Evolutionary conservation across 2,888 invertebrate genomes (phyloP).

Genomic region (Tachina fera): DNA sequence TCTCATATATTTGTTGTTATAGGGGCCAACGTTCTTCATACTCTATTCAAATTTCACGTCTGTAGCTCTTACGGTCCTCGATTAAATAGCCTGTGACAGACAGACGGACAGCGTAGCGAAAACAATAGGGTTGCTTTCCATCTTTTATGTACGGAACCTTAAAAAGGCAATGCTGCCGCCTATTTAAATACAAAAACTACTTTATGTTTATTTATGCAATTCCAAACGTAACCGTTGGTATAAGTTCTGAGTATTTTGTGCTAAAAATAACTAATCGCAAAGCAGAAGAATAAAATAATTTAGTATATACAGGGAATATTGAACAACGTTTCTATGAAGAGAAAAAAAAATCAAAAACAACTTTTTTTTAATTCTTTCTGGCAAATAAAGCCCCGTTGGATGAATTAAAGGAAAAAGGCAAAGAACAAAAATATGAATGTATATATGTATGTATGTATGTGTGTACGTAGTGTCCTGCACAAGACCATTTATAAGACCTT

Average conservation of each 20-base stretch:
- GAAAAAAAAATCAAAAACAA: conserved; percentile 14
- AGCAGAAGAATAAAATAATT: neutral
- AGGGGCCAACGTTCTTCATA: too few relatives aligned
- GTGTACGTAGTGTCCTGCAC: too few relatives aligned
- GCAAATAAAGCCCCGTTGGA: conserved; percentile 60
- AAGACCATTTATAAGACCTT: too few relatives aligned
- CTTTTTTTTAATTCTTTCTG: conserved; percentile 18
- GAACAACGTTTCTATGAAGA: neutral
- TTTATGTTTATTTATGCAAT: neutral
- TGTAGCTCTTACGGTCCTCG: too few relatives aligned
- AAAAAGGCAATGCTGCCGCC: too few relatives aligned
- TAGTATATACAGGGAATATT: neutral
- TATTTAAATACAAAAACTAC: too few relatives aligned
- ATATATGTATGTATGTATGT: neutral
- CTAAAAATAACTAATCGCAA: conserved; percentile 6
- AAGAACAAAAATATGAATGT: neutral
- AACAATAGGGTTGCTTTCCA: too few relatives aligned
- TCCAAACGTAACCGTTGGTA: neutral
- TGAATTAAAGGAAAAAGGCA: conserved; percentile 47
- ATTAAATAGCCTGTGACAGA: too few relatives aligned
- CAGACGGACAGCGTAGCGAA: too few relatives aligned
- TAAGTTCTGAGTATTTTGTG: neutral
- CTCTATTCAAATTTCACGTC: too few relatives aligned
- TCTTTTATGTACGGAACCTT: too few relatives aligned
- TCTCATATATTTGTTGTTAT: too few relatives aligned